phyloP scores from a whole-genome alignment of 2,888 invertebrate species.

The Oligia strigilis region DNA sequence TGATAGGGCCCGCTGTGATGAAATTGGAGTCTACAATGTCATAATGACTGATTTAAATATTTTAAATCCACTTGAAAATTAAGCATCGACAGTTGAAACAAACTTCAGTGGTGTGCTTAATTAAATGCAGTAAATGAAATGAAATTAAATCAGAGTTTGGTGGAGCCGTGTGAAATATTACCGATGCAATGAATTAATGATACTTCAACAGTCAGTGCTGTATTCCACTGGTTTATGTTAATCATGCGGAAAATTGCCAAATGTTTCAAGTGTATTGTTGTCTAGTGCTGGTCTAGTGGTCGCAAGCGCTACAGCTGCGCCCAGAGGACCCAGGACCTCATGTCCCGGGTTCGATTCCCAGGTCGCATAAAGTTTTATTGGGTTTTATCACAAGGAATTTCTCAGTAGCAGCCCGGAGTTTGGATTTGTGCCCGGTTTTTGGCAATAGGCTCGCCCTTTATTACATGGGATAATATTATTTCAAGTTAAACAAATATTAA shows the following conservation, averaged over 20 bases:
- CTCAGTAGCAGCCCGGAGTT: no score
- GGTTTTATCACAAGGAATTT: no score
- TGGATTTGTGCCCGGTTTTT: neutral
- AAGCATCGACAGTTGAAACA: constrained; percentile 63
- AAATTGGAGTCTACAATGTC: neutral
- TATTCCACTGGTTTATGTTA: constrained; percentile 1
- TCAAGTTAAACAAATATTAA: no score
- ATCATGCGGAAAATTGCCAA: constrained; percentile 13
- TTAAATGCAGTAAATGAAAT: constrained; percentile 66
- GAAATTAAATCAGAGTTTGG: constrained; percentile 72
- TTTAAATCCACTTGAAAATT: neutral
- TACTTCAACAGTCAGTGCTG: constrained; percentile 40
- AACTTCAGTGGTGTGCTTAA: constrained; percentile 66
- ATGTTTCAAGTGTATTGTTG: neutral
- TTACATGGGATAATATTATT: no score
- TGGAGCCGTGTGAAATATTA: constrained; percentile 62
- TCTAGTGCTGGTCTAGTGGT: neutral
- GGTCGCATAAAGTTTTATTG: no score
- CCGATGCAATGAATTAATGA: constrained; percentile 31
- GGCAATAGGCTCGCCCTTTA: neutral
- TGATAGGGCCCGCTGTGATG: no score
- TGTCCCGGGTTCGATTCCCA: no score
- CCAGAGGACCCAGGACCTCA: no score
- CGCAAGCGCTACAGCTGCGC: no score
- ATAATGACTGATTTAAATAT: neutral